Percentiles rank a stretch among this genome's conserved stretches.
phyloP scores from a whole-genome alignment of 2,888 invertebrate genomes.

The Hipparchia semele region DNA sequence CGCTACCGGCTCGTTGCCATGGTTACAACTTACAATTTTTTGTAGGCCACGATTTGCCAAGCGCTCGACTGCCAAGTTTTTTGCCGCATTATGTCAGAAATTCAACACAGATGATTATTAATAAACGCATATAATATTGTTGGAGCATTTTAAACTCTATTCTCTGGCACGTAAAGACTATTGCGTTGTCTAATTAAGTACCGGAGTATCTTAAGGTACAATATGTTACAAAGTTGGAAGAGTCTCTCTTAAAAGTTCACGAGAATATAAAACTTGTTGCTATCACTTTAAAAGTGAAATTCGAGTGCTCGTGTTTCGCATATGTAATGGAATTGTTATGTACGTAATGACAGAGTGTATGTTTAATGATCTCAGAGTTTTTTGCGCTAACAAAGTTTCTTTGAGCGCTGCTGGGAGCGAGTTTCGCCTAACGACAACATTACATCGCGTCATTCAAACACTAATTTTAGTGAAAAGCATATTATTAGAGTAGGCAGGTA shows the following conservation, averaged over 20 bases:
- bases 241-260: background rate
- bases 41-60: slow-evolving; percentile 47
- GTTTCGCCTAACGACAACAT: slow-evolving; percentile 11
- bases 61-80: slow-evolving; percentile 55
- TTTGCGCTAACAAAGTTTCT: slow-evolving; percentile 15
- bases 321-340: background rate
- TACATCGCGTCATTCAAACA: background rate
- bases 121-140: slow-evolving; percentile 17
- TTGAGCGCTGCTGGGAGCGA: background rate
- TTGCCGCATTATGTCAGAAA: slow-evolving; percentile 59
- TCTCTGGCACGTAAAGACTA: background rate
- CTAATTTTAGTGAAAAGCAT: background rate
- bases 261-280: background rate
- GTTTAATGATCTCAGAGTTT: slow-evolving; percentile 19
- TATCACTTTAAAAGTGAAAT: background rate
- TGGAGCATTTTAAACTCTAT: slow-evolving; percentile 1
- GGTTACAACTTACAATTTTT: slow-evolving; percentile 24
- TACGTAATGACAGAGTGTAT: background rate
- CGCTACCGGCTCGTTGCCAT: slow-evolving; percentile 29
- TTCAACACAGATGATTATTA: slow-evolving; percentile 30
- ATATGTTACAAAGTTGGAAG: slow-evolving; percentile 20
- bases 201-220: slow-evolving; percentile 12
- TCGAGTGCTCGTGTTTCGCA: background rate
- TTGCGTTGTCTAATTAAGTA: slow-evolving; percentile 8
- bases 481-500: background rate